Base-by-base conservation (phyloP, 2,888 invertebrate species). In the Urechis unicinctus region DNA sequence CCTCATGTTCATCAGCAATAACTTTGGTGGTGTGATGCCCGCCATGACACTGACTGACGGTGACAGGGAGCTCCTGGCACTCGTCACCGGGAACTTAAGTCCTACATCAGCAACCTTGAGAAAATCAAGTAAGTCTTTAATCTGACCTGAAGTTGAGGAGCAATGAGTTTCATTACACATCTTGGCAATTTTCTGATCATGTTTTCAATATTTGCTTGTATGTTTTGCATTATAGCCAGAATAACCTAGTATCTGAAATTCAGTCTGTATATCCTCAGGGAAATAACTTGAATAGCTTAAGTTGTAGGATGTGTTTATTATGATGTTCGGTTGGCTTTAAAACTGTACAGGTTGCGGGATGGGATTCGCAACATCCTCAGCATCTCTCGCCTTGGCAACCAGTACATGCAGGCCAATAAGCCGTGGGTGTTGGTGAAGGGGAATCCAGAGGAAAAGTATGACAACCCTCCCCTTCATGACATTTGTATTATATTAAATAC, bases 401-500 rank as follows among this genome's bases (percentile, higher is more conserved):
- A 93, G 71, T 95, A 91, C 76, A 92, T 99, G 88, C 98, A 99
- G 80, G 80, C 83, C 1, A 87, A 88, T 63, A 88, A 94, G 74
- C 97, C 98, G 0, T 99, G 98, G 97, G 89, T 90, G 5, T 81
- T 91, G 65, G 82, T 93, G 5, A 98, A 97, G 76, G 74, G 91
- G 29, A 82, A 79, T 1, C 85, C 84, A 1, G 83, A 85, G 52
- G 87, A 92, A 65, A 86, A 71, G 89, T 89, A 26, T 53, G 59
- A 51, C 22, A 36, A 13, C 41, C 9, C 41, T 36, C 9, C 41
- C 9, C 9, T 36, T 36, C 17, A 36, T 17, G n/a, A n/a, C n/a
- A n/a, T n/a, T n/a, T n/a, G n/a, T n/a, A n/a, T n/a, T n/a, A n/a
- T n/a, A n/a, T n/a, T n/a, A n/a, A n/a, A n/a, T n/a, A n/a, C n/a